Evolutionary conservation across 1,140 invertebrate genomes (phyloP), one percentile per base, ranked within the genome.

Genomic region (Parasteatoda tepidariorum): DNA sequence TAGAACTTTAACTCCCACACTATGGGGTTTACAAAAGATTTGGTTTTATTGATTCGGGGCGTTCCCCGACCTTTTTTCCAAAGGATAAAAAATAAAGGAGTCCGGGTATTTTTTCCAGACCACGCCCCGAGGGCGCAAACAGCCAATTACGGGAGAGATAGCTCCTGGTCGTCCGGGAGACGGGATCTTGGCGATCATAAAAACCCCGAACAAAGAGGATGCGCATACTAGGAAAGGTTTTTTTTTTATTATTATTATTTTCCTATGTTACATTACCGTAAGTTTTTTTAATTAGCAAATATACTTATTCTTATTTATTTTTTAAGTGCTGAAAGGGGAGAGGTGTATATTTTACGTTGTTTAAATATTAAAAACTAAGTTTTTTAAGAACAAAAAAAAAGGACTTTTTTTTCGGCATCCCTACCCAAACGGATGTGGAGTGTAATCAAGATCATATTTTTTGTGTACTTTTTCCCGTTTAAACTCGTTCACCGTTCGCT

Each of bases 81-180:
- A 24, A 54, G 33, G 66, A 78, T 62, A 66, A 78, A 55, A 18
- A 64, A 66, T 62, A 66, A 59, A 4, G 33, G 15, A 31, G 61
- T 78, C 74, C 74, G 61, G 59, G 62, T 55, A 78, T 41, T 61
- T 78, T 78, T 78, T 78, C 74, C 74, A 66, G 74, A 54, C 74
- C 74, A 64, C 74, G 74, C 74, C 74, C 74, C 74, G 74, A 15
- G 62, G 74, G 74, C 66, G 31, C 26, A 26, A 66, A 24, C 55
- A 55, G 62, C 74, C 74, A 78, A 78, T 78, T 78, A 78, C 22
- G 61, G 33, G 22, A 38, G 54, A 38, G 74, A 48, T 34, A 57
- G 54, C 54, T 18, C 34, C 28, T n/a, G 22, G 74, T 78, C 22
- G 26, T 26, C 41, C 64, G 48, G 62, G 61, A 4, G 15, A 78